A percentile compares a stretch with the other conserved stretches of the same genome.
Conservation (phyloP, 2,113 vertebrate genomes). For the Arizona elegans region DNA sequence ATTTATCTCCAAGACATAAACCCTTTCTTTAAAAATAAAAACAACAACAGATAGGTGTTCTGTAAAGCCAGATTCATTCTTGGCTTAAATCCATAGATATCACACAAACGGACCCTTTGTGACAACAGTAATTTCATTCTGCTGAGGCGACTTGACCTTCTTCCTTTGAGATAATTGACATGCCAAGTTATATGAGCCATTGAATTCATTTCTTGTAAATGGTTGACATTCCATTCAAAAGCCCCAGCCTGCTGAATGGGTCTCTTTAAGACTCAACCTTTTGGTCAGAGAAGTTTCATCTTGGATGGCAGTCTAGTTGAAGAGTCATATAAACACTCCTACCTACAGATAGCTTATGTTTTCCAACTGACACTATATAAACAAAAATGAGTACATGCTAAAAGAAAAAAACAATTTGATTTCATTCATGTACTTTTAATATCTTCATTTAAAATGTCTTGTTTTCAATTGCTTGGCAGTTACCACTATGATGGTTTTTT, state of each 20-base stretch:
- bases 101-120: neutral
- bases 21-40: slow-evolving; percentile 22
- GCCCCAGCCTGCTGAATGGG: slow-evolving; percentile 13
- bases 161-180: slow-evolving; percentile 36
- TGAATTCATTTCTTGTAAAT: neutral
- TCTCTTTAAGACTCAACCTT: slow-evolving; percentile 19
- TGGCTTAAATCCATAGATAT: slow-evolving; percentile 38
- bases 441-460: neutral
- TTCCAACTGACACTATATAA: neutral
- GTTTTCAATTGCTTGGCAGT: neutral
- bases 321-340: neutral
- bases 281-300: slow-evolving; percentile 15
- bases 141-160: slow-evolving; percentile 24
- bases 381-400: slow-evolving; percentile 5
- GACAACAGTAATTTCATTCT: slow-evolving; percentile 17
- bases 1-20: slow-evolving; percentile 21
- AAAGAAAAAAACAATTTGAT: neutral
- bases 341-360: neutral
- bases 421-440: slow-evolving; percentile 2
- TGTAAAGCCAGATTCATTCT: slow-evolving; percentile 16
- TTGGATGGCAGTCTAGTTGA: neutral
- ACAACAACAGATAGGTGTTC: slow-evolving; percentile 13
- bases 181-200: slow-evolving; percentile 33
- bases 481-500: neutral
- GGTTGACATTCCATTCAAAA: slow-evolving; percentile 25